Conservation (phyloP, 2,888 invertebrate species). For the Miltochrista miniata region DNA sequence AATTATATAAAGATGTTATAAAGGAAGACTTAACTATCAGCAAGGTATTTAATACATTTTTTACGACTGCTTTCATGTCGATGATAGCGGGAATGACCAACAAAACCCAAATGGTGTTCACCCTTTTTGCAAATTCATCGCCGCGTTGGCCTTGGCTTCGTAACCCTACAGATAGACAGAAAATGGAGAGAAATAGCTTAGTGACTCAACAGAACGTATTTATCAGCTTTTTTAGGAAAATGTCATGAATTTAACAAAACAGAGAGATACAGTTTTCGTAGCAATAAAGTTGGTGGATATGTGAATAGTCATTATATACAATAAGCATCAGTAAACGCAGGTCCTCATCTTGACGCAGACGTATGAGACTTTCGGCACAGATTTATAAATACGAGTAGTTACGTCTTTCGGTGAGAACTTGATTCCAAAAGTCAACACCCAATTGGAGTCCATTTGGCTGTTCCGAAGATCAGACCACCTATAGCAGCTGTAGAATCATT, state of each 20-base stretch:
- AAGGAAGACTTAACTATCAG: not conserved
- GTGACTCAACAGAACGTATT: slow-evolving; percentile 34
- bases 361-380: too few relatives aligned
- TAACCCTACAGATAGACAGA: slow-evolving; percentile 25
- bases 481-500: too few relatives aligned
- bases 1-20: not conserved
- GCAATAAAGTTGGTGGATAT: too few relatives aligned
- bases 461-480: too few relatives aligned
- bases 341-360: too few relatives aligned
- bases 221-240: slow-evolving; percentile 26
- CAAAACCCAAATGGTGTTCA: slow-evolving; percentile 17
- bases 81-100: slow-evolving; percentile 16
- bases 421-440: too few relatives aligned
- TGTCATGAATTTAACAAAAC: slow-evolving; percentile 19
- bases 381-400: too few relatives aligned
- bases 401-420: too few relatives aligned
- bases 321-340: too few relatives aligned
- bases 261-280: too few relatives aligned
- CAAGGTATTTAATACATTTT: not conserved
- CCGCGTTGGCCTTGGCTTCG: slow-evolving; percentile 41
- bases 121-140: slow-evolving; percentile 39
- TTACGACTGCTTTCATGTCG: not conserved
- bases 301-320: too few relatives aligned
- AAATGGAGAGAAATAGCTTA: slow-evolving; percentile 35
- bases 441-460: too few relatives aligned